Evolutionary conservation across 1,140 invertebrate genomes (phyloP).

Genomic region (Bursaphelenchus mucronatus): DNA sequence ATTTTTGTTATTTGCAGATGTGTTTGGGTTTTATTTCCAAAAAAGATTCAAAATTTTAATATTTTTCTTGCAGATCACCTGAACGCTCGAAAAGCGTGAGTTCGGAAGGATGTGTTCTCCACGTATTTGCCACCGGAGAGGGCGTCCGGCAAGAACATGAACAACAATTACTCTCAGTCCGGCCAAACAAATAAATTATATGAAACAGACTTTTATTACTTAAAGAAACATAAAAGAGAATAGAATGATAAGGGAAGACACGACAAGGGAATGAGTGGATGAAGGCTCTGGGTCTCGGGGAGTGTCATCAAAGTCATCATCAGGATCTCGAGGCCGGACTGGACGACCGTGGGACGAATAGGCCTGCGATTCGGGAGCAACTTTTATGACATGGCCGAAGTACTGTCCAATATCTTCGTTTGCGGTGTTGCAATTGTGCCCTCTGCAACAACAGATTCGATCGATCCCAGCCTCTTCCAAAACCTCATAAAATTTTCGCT

Average conservation of each 20-base stretch:
- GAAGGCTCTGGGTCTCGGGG: background rate
- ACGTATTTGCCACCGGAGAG: conserved; percentile 4
- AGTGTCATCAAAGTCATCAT: conserved; percentile 1
- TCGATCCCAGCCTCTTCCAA: conserved; percentile 8
- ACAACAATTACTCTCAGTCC: conserved; percentile 7
- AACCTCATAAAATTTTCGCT: background rate
- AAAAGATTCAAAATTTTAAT: conserved; percentile 6
- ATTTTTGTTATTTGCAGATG: background rate
- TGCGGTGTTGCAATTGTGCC: conserved; percentile 13
- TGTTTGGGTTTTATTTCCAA: background rate
- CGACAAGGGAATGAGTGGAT: background rate
- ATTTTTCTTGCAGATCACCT: background rate
- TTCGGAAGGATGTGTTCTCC: conserved; percentile 18
- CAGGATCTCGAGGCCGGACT: background rate
- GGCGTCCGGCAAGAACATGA: background rate
- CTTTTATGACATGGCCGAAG: background rate
- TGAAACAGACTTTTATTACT: conserved; percentile 3
- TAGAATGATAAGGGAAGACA: background rate
- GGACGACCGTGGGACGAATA: background rate
- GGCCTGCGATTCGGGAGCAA: background rate
- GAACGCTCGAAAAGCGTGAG: conserved; percentile 15
- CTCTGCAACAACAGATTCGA: conserved; percentile 15
- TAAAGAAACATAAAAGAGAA: background rate
- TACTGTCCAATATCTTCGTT: conserved; percentile 4
- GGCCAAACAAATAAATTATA: conserved; percentile 4